Conservation (phyloP, 2,113 vertebrate genomes). For the Cavia porcellus region DNA sequence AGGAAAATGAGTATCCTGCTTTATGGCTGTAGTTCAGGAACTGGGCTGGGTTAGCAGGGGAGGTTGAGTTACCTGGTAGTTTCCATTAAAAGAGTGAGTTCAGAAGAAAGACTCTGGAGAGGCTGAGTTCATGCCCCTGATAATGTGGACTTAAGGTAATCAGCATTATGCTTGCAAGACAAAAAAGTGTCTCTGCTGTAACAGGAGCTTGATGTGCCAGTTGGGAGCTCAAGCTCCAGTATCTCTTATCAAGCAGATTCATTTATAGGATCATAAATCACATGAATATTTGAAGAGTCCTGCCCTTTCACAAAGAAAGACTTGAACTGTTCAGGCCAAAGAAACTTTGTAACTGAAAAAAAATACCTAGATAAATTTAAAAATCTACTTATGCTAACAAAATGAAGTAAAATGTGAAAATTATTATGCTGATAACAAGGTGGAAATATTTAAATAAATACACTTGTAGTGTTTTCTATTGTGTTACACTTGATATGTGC, state of each 20-base stretch:
- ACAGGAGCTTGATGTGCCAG: not conserved
- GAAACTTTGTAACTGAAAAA: not conserved
- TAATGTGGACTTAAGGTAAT: not conserved
- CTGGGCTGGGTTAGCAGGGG: constrained; percentile 1
- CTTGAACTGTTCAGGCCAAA: not conserved
- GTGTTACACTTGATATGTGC: not conserved
- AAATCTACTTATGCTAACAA: not conserved
- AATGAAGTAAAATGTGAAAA: not conserved
- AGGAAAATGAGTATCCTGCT: not conserved
- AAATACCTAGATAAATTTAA: not conserved
- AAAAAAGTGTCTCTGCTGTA: not conserved
- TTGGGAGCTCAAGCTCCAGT: not conserved
- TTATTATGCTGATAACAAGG: not conserved
- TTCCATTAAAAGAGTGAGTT: not conserved
- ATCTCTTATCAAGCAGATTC: not conserved
- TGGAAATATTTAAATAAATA: not conserved
- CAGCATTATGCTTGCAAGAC: not conserved
- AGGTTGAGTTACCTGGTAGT: not conserved
- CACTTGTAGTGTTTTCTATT: not conserved
- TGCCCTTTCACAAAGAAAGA: not conserved
- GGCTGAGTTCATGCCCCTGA: not conserved
- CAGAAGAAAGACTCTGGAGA: not conserved
- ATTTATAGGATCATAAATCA: constrained; percentile 16
- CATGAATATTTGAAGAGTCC: not conserved
- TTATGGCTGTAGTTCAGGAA: not conserved